These are phyloP conservation scores for Oxyscelio sp. DNA, from an alignment of 2,888 invertebrate genomes.

Conservation along the genomic window DNA sequence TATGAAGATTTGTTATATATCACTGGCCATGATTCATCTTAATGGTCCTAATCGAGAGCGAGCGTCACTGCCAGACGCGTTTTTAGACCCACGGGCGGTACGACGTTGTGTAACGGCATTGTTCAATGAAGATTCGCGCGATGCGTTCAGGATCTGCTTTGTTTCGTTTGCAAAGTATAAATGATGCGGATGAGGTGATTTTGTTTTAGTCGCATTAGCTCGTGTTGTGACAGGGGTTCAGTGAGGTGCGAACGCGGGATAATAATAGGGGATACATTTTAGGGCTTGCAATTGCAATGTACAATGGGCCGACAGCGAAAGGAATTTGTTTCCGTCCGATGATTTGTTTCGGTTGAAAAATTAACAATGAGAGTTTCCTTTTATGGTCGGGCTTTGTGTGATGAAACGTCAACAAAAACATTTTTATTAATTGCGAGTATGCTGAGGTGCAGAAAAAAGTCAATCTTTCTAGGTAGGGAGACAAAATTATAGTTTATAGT, in stretches of 20 bases:
- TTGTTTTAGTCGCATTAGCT: conserved; percentile 31
- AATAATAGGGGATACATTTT: conserved; percentile 36
- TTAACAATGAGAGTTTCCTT: conserved; percentile 25
- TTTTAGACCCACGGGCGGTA: background rate
- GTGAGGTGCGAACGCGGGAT: conserved; percentile 26
- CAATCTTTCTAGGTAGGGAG: too few species aligned
- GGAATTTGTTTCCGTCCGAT: conserved; percentile 42
- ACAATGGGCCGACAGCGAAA: conserved; percentile 26
- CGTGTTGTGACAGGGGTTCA: conserved; percentile 30
- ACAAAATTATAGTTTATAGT: too few species aligned
- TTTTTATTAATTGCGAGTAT: conserved; percentile 8
- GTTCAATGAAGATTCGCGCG: conserved; percentile 20
- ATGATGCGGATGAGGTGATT: conserved; percentile 25
- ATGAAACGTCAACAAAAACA: background rate
- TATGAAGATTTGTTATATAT: conserved; percentile 43
- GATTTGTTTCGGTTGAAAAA: conserved; percentile 50
- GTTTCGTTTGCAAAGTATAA: conserved; percentile 14
- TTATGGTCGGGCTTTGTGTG: background rate
- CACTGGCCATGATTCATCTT: conserved; percentile 38
- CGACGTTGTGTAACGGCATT: conserved; percentile 25
- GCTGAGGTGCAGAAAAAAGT: too few species aligned
- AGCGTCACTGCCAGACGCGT: conserved; percentile 8
- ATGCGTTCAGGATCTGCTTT: conserved; percentile 19
- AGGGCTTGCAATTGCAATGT: conserved; percentile 14
- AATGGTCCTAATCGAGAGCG: conserved; percentile 30